Evolutionary conservation across 2,113 vertebrate species (phyloP).

Genomic region (Amphilophus citrinellus): DNA sequence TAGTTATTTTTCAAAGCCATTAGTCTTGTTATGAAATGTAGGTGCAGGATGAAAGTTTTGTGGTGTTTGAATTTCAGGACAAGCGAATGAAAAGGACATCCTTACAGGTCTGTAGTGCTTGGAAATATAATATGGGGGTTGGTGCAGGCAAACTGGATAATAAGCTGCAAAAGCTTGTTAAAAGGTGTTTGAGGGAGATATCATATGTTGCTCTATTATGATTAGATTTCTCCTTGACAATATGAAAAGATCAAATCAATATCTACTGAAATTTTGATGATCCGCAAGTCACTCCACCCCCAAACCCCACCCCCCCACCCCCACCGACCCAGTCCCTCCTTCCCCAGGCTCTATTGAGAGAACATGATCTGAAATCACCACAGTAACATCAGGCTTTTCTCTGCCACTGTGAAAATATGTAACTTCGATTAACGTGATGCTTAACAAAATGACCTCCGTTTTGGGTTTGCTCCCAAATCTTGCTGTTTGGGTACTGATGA

Average conservation of each 20-base stretch:
- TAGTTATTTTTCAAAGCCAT: conserved; percentile 11
- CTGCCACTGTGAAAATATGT: conserved; percentile 62
- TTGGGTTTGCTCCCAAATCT: conserved; percentile 62
- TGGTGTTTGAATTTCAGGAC: conserved; percentile 41
- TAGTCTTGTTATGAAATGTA: conserved; percentile 31
- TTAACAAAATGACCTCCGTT: conserved; percentile 57
- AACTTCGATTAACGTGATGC: conserved; percentile 63
- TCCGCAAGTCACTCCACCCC: conserved; percentile 55
- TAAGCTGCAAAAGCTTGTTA: conserved; percentile 65
- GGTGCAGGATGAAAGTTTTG: conserved; percentile 15
- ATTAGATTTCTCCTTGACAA: conserved; percentile 80
- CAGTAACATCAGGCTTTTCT: conserved; percentile 40
- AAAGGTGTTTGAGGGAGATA: conserved; percentile 75
- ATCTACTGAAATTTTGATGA: conserved; percentile 81
- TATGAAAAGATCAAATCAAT: conserved; percentile 83
- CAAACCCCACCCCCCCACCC: conserved; percentile 27
- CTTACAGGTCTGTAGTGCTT: conserved; percentile 39
- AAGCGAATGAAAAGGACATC: conserved; percentile 45
- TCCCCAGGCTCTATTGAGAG: conserved; percentile 62
- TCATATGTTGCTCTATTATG: conserved; percentile 77
- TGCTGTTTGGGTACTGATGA: conserved; percentile 75
- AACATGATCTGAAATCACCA: conserved; percentile 65
- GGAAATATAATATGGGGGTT: conserved; percentile 30
- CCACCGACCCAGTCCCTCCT: conserved; percentile 14
- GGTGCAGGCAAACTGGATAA: conserved; percentile 65